Percentiles rank a stretch among this genome's conserved stretches.
Conservation (phyloP, 2,797 vertebrate genomes). For the Mormyrops boulengeri region DNA sequence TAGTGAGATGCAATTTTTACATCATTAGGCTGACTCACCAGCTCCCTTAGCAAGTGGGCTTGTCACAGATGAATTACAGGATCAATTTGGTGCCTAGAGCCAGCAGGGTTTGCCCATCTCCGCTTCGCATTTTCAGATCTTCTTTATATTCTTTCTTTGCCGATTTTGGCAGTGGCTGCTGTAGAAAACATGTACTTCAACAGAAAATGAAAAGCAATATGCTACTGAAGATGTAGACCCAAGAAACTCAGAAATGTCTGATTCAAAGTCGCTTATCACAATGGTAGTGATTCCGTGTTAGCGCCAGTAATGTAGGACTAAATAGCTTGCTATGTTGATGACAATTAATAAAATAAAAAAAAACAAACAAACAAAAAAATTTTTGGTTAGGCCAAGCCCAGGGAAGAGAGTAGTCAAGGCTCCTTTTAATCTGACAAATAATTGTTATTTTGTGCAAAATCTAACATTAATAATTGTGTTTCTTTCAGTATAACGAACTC, state of each 20-base stretch:
- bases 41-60: neutral
- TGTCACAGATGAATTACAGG: slow-evolving; percentile 16
- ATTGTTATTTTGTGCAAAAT: neutral
- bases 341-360: neutral
- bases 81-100: slow-evolving; percentile 13
- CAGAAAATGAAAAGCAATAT: neutral
- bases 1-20: neutral
- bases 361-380: neutral
- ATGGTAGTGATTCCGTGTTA: neutral
- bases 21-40: slow-evolving; percentile 2
- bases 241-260: neutral
- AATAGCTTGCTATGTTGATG: neutral
- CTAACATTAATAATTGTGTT: neutral
- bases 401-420: neutral
- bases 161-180: neutral
- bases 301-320: neutral
- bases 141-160: neutral
- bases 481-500: neutral
- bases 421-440: neutral
- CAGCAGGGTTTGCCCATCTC: neutral
- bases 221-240: neutral
- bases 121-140: neutral
- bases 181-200: neutral
- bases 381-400: neutral
- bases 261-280: neutral